A percentile compares a stretch with the other conserved stretches of the same genome.
These are phyloP conservation scores for Himalopsyche kuldschensis DNA, from an alignment of 2,888 invertebrate genomes.

Conservation along the genomic window DNA sequence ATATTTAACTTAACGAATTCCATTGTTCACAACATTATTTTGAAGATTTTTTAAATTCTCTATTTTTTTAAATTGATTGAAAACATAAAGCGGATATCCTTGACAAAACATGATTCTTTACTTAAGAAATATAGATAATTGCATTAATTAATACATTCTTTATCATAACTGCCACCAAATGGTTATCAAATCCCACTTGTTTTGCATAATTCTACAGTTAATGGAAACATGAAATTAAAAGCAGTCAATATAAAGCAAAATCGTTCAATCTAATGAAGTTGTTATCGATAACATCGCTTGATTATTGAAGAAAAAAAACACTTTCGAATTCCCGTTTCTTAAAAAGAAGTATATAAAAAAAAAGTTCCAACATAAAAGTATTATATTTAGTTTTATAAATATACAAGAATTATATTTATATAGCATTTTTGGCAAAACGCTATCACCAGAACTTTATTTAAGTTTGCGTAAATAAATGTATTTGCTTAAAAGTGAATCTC, in stretches of 20 bases:
- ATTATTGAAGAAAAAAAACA: background rate
- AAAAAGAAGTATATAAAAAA: too few species aligned
- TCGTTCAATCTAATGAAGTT: background rate
- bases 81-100: background rate
- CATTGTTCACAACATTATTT: too few species aligned
- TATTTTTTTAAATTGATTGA: too few species aligned
- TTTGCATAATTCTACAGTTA: background rate
- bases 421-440: too few species aligned
- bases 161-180: background rate
- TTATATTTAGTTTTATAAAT: too few species aligned
- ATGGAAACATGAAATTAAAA: background rate
- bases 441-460: too few species aligned
- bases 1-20: too few species aligned
- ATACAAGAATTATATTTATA: too few species aligned
- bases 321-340: background rate
- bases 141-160: background rate
- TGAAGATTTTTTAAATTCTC: too few species aligned
- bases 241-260: background rate
- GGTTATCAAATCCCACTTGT: background rate
- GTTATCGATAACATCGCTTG: background rate
- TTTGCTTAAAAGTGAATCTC: too few species aligned
- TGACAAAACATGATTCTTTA: background rate
- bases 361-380: too few species aligned
- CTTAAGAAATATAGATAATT: background rate
- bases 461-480: too few species aligned